Evolutionary conservation across 23 tunicate species (phyloP).

Genomic region (Trididemnum nubilum): DNA sequence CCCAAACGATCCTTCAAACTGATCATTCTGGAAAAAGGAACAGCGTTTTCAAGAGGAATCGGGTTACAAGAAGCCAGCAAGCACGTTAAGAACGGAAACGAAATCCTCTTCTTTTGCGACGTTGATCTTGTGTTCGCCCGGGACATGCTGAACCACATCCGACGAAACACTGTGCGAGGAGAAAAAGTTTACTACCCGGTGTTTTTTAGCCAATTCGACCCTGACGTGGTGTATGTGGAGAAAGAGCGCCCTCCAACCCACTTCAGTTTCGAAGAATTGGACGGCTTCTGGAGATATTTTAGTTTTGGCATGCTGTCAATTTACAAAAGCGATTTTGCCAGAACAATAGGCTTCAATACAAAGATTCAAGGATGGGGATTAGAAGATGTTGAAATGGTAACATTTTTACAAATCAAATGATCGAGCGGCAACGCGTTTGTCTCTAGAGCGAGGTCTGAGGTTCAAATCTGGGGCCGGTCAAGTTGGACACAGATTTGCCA

Average conservation of each 20-base stretch:
- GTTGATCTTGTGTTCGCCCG: conserved; percentile 70
- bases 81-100: conserved; percentile 34
- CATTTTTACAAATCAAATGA: too few species aligned
- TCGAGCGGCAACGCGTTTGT: too few species aligned
- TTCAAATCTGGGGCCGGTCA: too few species aligned
- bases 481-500: too few species aligned
- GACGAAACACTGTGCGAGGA: conserved; percentile 69
- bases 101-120: conserved; percentile 88
- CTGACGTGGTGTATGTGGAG: conserved; percentile 56
- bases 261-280: conserved; percentile 28
- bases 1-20: conserved; percentile 27
- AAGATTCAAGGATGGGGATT: conserved; percentile 81
- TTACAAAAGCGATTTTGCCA: conserved; percentile 53
- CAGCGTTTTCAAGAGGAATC: conserved; percentile 82
- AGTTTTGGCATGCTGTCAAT: conserved; percentile 78
- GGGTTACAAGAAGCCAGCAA: conserved; percentile 62
- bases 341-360: conserved; percentile 70
- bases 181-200: conserved; percentile 81
- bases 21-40: conserved; percentile 31
- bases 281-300: conserved; percentile 86
- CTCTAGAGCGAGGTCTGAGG: too few species aligned
- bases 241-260: conserved; percentile 20
- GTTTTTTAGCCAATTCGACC: conserved; percentile 92
- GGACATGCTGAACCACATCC: conserved; percentile 61
- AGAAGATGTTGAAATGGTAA: conserved; percentile 89